Percentiles rank a stretch among this genome's conserved stretches.
Evolutionary conservation across 2,797 vertebrate species (phyloP).

Genomic region (Sebastolobus altivelis): DNA sequence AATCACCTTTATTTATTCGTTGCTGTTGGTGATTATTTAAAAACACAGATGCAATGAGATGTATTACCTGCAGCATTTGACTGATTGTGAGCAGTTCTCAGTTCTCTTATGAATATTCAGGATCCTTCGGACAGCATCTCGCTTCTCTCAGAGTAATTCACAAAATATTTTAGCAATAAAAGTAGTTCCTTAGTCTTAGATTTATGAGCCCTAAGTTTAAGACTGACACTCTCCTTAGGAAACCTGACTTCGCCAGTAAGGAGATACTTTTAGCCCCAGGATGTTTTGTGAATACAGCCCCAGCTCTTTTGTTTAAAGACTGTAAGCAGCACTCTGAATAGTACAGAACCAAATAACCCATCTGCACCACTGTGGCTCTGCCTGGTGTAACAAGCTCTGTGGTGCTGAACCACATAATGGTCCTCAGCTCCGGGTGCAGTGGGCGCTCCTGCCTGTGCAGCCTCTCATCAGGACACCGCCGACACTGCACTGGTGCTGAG

Average conservation of each 20-base stretch:
- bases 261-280: background rate
- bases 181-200: background rate
- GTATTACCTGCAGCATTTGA: background rate
- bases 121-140: background rate
- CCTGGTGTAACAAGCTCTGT: conserved; percentile 36
- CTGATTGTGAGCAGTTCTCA: background rate
- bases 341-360: conserved; percentile 31
- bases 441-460: conserved; percentile 39
- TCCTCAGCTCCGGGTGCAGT: conserved; percentile 23
- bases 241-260: background rate
- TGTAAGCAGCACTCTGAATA: conserved; percentile 13
- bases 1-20: background rate
- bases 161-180: background rate
- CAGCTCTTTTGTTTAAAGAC: background rate
- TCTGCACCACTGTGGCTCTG: conserved; percentile 1
- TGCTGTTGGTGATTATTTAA: background rate
- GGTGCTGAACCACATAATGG: conserved; percentile 40
- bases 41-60: background rate
- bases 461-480: conserved; percentile 44
- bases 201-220: background rate
- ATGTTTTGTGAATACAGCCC: fast-evolving
- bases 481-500: conserved; percentile 31
- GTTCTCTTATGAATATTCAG: no score
- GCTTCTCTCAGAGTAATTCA: background rate
- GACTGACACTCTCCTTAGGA: background rate